phyloP scores from a whole-genome alignment of 1,140 invertebrate species.

The Apis laboriosa region DNA sequence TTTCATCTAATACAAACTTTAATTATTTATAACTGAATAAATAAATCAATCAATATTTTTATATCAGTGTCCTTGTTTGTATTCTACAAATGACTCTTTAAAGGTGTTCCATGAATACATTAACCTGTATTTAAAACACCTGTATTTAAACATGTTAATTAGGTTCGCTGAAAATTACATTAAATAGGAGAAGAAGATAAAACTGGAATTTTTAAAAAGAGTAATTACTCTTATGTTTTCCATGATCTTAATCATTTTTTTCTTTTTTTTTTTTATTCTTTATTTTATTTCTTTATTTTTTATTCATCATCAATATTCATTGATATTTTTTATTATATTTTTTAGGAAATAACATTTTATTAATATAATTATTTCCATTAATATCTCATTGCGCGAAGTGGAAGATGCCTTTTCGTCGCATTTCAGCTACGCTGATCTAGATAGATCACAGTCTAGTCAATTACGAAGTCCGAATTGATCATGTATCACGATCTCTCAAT shows the following conservation, averaged over 20 bases:
- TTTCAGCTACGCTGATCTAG: slow-evolving; percentile 37
- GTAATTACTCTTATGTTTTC: slow-evolving; percentile 41
- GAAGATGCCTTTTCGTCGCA: slow-evolving; percentile 38
- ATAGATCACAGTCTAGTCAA: slow-evolving; percentile 59
- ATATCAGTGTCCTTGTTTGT: too few species aligned
- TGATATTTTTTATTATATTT: not conserved
- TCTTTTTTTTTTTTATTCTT: not conserved
- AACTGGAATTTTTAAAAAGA: slow-evolving; percentile 13
- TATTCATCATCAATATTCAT: not conserved
- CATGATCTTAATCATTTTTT: not conserved
- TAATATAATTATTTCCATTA: not conserved
- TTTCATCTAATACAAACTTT: too few species aligned
- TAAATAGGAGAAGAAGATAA: not conserved
- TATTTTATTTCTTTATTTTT: not conserved
- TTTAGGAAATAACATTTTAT: not conserved
- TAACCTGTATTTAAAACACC: too few species aligned
- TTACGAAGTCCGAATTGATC: slow-evolving; percentile 53
- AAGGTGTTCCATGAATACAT: too few species aligned
- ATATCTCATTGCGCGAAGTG: slow-evolving; percentile 12
- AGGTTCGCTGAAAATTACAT: slow-evolving; percentile 31
- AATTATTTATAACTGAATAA: too few species aligned
- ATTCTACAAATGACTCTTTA: too few species aligned
- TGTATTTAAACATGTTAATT: slow-evolving; percentile 16
- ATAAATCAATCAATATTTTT: too few species aligned
- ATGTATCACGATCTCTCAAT: slow-evolving; percentile 9